Evolutionary conservation across 64 coral and sea anemone genomes (phyloP).

Genomic region (Stichodactyla mertensii): DNA sequence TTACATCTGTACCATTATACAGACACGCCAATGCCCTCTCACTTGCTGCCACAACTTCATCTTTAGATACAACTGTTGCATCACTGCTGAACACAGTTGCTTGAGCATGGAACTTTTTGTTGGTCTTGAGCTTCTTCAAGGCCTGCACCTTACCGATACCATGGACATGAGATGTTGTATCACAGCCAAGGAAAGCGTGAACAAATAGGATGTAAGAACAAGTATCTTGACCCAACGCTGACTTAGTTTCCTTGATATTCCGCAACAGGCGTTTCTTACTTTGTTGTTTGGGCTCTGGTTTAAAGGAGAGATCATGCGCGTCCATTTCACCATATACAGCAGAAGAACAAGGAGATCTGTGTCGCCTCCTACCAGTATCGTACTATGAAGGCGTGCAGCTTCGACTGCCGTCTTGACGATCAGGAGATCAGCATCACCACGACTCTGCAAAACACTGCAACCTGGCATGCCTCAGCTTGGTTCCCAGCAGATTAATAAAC

Average conservation of each 20-base stretch:
- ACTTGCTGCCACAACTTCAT: constrained; percentile 23
- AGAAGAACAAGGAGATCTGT: constrained; percentile 39
- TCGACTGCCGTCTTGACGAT: constrained; percentile 36
- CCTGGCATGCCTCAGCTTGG: not conserved
- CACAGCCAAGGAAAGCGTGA: constrained; percentile 58
- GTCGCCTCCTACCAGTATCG: constrained; percentile 31
- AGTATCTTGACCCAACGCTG: constrained; percentile 29
- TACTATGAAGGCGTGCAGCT: constrained; percentile 4
- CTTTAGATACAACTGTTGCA: constrained; percentile 11
- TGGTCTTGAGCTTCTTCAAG: constrained; percentile 28
- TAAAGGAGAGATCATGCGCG: constrained; percentile 29
- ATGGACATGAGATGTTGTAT: constrained; percentile 53
- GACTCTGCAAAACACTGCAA: constrained; percentile 22
- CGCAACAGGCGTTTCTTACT: not conserved
- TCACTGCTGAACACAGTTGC: constrained; percentile 26
- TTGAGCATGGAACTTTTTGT: constrained; percentile 13
- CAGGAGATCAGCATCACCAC: constrained; percentile 27
- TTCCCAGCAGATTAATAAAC: constrained; percentile 21
- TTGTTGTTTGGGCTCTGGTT: constrained; percentile 34
- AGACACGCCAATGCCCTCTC: constrained; percentile 20
- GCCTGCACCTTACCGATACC: constrained; percentile 39
- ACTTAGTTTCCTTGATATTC: constrained; percentile 48
- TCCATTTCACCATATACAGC: not conserved
- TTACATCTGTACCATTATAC: constrained; percentile 21
- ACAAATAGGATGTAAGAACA: constrained; percentile 42